These are phyloP conservation scores for Ariopsis seemanni DNA, from an alignment of 2,113 vertebrate species.

Conservation along the genomic window DNA sequence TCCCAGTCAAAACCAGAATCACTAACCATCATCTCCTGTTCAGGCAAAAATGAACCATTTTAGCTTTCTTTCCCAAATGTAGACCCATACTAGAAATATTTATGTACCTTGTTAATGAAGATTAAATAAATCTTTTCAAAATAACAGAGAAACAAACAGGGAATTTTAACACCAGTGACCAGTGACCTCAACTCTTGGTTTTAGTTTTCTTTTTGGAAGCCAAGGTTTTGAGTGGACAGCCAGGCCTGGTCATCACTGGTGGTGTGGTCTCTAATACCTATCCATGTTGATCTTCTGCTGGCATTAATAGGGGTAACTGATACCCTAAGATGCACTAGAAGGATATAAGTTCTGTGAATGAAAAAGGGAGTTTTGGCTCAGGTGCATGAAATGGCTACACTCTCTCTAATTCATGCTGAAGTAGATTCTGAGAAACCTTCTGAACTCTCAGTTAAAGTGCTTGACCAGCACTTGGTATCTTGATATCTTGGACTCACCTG, in stretches of 20 bases:
- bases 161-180: neutral
- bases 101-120: too few relatives aligned
- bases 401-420: neutral
- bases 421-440: neutral
- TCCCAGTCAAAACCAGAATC: slow-evolving; percentile 1
- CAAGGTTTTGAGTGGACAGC: neutral
- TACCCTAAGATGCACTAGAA: neutral
- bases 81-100: too few relatives aligned
- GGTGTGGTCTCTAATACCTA: neutral
- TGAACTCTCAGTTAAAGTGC: neutral
- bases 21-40: neutral
- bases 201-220: neutral
- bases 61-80: too few relatives aligned
- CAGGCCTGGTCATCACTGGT: neutral
- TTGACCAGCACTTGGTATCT: neutral
- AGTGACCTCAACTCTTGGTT: neutral
- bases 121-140: neutral
- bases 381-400: neutral
- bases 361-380: neutral
- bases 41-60: neutral
- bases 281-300: neutral
- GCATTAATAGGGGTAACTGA: neutral
- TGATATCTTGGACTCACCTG: neutral
- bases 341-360: neutral
- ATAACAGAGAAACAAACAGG: neutral